Evolutionary conservation across 30 jellyfish, hydroid and myxozoan species (phyloP).

Genomic region (Morbakka virulenta): DNA sequence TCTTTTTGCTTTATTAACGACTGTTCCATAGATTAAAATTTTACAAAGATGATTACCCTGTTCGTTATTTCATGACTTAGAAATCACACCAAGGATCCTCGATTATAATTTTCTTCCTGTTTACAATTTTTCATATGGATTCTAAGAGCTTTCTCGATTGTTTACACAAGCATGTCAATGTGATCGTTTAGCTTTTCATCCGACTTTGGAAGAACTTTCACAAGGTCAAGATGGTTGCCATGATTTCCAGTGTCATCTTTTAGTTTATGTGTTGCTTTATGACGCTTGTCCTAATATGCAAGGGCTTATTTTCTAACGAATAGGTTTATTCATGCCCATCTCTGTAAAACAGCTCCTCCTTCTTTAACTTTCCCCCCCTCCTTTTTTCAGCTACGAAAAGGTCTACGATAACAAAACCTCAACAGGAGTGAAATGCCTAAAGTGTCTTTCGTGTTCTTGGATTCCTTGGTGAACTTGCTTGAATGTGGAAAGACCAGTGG

Average conservation of each 20-base stretch:
- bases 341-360: constrained; percentile 17
- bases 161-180: constrained; percentile 7
- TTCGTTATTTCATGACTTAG: no score
- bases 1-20: no score
- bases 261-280: constrained; percentile 24
- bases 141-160: constrained; percentile 11
- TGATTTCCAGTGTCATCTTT: constrained; percentile 1
- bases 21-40: constrained; percentile 4
- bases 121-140: neutral
- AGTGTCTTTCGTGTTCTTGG: no score
- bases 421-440: neutral
- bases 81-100: no score
- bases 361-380: no score
- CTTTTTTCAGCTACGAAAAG: no score
- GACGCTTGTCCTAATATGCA: constrained; percentile 13
- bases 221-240: no score
- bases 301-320: constrained; percentile 14
- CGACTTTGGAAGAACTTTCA: constrained; percentile 14
- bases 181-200: no score
- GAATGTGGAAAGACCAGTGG: no score
- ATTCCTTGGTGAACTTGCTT: no score
- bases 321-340: neutral
- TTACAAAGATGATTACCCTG: neutral
- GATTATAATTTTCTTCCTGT: constrained; percentile 19
- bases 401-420: constrained; percentile 31